A percentile compares a stretch with the other conserved stretches of the same genome.
Conservation (phyloP, 2,797 vertebrate species). For the Orestias chungarensis region DNA sequence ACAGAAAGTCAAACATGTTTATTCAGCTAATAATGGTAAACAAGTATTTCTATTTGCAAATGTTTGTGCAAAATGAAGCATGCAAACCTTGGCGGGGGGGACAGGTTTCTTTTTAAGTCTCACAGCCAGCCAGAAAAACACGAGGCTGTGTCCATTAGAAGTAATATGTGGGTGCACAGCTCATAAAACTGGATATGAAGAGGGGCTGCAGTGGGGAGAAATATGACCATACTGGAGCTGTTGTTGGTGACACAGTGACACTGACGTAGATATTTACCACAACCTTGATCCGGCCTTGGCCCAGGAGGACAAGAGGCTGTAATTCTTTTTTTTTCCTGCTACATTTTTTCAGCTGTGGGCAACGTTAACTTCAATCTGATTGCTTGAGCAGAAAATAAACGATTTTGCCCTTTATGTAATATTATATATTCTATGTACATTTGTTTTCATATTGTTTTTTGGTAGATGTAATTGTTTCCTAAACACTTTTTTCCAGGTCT, state of each 20-base stretch:
- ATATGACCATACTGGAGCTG: constrained; percentile 27
- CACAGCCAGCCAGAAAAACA: constrained; percentile 29
- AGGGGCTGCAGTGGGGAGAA: constrained; percentile 6
- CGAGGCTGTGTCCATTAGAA: constrained; percentile 38
- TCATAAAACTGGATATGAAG: constrained; percentile 54
- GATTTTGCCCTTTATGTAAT: neutral
- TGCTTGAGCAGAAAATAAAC: neutral
- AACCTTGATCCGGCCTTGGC: constrained; percentile 42
- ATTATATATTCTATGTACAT: neutral
- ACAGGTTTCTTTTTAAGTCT: constrained; percentile 28
- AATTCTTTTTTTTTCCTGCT: constrained; percentile 31
- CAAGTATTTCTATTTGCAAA: constrained; percentile 65
- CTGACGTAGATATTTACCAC: constrained; percentile 60
- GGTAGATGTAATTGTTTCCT: neutral
- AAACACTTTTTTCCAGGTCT: neutral
- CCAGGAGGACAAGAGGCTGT: constrained; percentile 15
- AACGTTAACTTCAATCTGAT: constrained; percentile 12
- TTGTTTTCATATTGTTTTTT: neutral
- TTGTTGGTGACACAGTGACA: constrained; percentile 51
- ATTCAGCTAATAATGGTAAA: constrained; percentile 59
- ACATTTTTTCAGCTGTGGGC: constrained; percentile 5
- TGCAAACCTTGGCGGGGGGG: constrained; percentile 55
- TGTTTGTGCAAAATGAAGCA: constrained; percentile 60
- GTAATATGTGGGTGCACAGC: constrained; percentile 51
- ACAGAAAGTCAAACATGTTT: constrained; percentile 55